Conservation (phyloP, 2,888 invertebrate species). For the Allophyes oxyacanthae region DNA sequence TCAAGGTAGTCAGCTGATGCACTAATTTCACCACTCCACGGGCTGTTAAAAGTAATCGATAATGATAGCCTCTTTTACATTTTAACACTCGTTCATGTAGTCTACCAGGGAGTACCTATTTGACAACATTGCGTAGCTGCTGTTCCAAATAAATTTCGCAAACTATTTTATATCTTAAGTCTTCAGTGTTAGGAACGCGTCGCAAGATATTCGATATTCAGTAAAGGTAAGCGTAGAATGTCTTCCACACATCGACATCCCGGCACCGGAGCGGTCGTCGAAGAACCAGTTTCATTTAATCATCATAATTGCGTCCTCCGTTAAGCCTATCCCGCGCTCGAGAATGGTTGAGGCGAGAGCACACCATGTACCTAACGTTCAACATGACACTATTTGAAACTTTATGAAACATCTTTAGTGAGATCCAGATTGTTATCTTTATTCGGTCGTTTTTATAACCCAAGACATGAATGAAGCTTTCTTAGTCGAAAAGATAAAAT, state of each 20-base stretch:
- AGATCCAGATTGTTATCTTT: slow-evolving; percentile 37
- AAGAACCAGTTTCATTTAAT: slow-evolving; percentile 87
- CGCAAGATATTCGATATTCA: slow-evolving; percentile 45
- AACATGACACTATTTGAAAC: slow-evolving; percentile 49
- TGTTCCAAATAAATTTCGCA: slow-evolving; percentile 32
- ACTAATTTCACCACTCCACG: slow-evolving; percentile 22
- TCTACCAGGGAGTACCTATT: slow-evolving; percentile 49
- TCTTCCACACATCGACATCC: slow-evolving; percentile 72
- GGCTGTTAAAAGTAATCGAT: slow-evolving; percentile 19
- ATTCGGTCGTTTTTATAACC: slow-evolving; percentile 44
- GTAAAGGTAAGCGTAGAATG: slow-evolving; percentile 66
- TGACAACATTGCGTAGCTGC: slow-evolving; percentile 46
- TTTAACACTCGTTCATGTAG: slow-evolving; percentile 40
- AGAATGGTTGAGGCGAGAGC: slow-evolving; percentile 63
- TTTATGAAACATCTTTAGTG: slow-evolving; percentile 39
- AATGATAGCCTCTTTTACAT: slow-evolving; percentile 45
- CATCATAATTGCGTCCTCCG: slow-evolving; percentile 88
- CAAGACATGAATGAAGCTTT: slow-evolving; percentile 51
- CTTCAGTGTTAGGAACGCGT: slow-evolving; percentile 44
- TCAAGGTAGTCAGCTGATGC: slow-evolving; percentile 16
- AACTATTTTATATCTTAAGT: slow-evolving; percentile 50
- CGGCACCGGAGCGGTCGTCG: slow-evolving; percentile 72
- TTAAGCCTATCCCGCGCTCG: slow-evolving; percentile 78
- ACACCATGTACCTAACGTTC: slow-evolving; percentile 60
- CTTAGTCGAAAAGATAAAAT: slow-evolving; percentile 38